Conservation (phyloP, 1,140 invertebrate genomes). For the Trachelipus rathkii region DNA sequence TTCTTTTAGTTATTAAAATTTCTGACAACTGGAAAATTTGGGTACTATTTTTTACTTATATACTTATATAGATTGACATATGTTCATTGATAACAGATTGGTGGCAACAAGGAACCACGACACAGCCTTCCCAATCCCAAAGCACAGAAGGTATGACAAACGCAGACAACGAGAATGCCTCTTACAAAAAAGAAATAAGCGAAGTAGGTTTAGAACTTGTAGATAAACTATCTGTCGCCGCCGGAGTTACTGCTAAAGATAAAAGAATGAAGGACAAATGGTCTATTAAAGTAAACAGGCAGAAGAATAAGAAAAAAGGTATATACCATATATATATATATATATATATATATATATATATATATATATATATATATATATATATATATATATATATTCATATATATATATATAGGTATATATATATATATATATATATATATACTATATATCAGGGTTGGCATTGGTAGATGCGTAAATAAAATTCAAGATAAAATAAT, state of each 20-base stretch:
- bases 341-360: too few relatives aligned
- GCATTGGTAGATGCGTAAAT: too few relatives aligned
- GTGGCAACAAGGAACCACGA: not conserved
- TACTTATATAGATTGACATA: too few relatives aligned
- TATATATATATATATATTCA: too few relatives aligned
- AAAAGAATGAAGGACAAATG: constrained; percentile 39
- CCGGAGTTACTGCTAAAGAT: constrained; percentile 68
- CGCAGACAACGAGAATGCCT: not conserved
- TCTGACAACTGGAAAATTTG: too few relatives aligned
- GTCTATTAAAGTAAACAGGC: not conserved
- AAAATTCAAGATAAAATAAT: too few relatives aligned
- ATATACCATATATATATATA: not conserved
- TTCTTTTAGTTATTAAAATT: too few relatives aligned
- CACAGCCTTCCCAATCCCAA: not conserved
- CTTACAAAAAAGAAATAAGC: constrained; percentile 50
- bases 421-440: too few relatives aligned
- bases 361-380: too few relatives aligned
- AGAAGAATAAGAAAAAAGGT: not conserved
- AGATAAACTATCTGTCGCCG: constrained; percentile 67
- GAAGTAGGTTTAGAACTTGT: constrained; percentile 56
- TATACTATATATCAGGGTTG: too few relatives aligned
- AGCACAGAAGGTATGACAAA: not conserved
- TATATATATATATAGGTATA: too few relatives aligned
- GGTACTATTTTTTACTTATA: too few relatives aligned
- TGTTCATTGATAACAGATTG: not conserved